Evolutionary conservation across 1,140 invertebrate species (phyloP).

Genomic region (Trichoplusia ni): DNA sequence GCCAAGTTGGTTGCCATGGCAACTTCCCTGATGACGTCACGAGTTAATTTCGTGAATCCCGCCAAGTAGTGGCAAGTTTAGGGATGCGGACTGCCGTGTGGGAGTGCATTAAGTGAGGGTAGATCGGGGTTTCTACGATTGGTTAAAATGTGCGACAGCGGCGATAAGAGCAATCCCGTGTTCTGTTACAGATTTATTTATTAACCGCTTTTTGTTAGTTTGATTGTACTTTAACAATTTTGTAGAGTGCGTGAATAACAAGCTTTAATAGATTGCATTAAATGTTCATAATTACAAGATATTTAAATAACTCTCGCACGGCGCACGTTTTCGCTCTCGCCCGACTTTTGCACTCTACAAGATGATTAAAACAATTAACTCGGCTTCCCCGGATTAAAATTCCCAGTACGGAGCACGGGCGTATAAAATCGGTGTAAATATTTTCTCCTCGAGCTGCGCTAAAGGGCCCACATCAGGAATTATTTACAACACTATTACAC

Average conservation of each 20-base stretch:
- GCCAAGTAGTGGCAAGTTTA: conserved; percentile 8
- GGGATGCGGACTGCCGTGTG: neutral
- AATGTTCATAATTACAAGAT: no score
- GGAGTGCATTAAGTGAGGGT: neutral
- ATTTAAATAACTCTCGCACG: no score
- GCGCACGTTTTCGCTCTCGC: no score
- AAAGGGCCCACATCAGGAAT: conserved; percentile 32
- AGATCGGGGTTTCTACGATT: neutral
- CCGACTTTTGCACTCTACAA: neutral
- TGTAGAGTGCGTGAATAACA: no score
- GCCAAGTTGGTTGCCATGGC: no score
- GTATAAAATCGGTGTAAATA: conserved; percentile 8
- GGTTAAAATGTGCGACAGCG: neutral
- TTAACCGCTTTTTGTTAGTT: conserved; percentile 12
- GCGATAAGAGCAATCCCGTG: conserved; percentile 19
- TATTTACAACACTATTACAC: conserved; percentile 55
- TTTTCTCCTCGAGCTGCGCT: neutral
- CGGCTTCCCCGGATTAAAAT: neutral
- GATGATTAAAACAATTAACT: conserved; percentile 28
- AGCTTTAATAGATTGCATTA: no score
- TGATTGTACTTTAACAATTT: no score
- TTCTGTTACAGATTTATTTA: no score
- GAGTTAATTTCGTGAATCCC: neutral
- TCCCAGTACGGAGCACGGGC: neutral
- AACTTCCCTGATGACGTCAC: neutral